Percentiles rank a stretch among this genome's conserved stretches.
phyloP scores from a whole-genome alignment of 1,140 invertebrate species.

The Conus ventricosus region DNA sequence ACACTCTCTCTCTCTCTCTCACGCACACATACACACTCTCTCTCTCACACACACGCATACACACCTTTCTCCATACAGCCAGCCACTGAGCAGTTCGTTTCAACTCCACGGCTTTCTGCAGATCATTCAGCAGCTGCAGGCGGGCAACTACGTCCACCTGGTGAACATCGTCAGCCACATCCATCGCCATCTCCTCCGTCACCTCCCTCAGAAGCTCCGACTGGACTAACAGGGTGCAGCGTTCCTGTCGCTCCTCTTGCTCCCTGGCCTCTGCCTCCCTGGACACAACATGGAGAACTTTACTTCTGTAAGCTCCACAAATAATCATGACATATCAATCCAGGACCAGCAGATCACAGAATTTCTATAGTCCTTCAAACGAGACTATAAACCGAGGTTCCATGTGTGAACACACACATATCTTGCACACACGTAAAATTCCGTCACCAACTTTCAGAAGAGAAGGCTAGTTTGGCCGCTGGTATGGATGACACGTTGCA shows the following conservation, averaged over 20 bases:
- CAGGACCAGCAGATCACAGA: neutral
- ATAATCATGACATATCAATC: neutral
- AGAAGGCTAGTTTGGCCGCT: too few relatives aligned
- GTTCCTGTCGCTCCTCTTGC: slow-evolving; percentile 32
- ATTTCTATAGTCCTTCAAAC: too few relatives aligned
- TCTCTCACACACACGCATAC: neutral
- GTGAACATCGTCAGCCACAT: slow-evolving; percentile 59
- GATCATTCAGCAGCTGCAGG: slow-evolving; percentile 59
- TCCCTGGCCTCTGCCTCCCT: slow-evolving; percentile 38
- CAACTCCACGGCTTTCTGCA: slow-evolving; percentile 55
- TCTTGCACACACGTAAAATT: too few relatives aligned
- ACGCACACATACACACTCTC: neutral
- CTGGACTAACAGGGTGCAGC: slow-evolving; percentile 42
- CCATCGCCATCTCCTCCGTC: slow-evolving; percentile 46
- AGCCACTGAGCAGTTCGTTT: slow-evolving; percentile 51
- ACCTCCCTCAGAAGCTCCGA: slow-evolving; percentile 51
- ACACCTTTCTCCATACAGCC: slow-evolving; percentile 56
- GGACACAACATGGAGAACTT: neutral
- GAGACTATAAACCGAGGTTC: too few relatives aligned
- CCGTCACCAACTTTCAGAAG: too few relatives aligned
- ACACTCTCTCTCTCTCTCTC: too few relatives aligned
- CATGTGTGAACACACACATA: too few relatives aligned
- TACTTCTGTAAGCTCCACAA: neutral
- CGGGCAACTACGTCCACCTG: slow-evolving; percentile 65
- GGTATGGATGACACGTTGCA: too few relatives aligned